Conservation (phyloP, 35 echinoderm and acorn worm genomes). For the Acanthaster planci region DNA sequence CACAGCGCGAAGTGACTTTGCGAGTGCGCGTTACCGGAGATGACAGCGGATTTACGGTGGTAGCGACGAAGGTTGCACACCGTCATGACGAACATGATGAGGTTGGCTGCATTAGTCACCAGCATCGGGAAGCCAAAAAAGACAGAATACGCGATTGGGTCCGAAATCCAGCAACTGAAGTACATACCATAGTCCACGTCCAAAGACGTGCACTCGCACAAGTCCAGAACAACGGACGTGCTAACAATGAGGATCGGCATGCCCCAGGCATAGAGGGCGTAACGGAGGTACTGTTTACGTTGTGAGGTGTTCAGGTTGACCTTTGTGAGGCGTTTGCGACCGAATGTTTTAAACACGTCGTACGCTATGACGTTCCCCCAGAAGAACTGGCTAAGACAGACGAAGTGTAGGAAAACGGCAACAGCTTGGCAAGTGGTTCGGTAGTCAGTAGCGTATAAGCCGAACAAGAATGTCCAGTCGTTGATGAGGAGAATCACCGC, state of each 20-base stretch:
- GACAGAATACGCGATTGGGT: conserved; percentile 52
- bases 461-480: conserved; percentile 53
- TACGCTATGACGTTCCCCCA: conserved; percentile 83
- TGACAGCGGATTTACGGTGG: not conserved
- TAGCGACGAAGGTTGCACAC: conserved; percentile 40
- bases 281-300: conserved; percentile 42
- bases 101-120: conserved; percentile 45
- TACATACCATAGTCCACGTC: conserved; percentile 70
- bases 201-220: conserved; percentile 51
- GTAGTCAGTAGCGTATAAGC: conserved; percentile 25
- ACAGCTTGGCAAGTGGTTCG: conserved; percentile 33
- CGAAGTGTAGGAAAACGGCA: conserved; percentile 76
- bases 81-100: conserved; percentile 52
- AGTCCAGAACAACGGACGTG: conserved; percentile 46
- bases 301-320: conserved; percentile 28
- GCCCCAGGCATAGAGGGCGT: conserved; percentile 73
- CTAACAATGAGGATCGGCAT: conserved; percentile 44
- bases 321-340: conserved; percentile 41
- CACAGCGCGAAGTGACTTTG: conserved; percentile 30
- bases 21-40: not conserved
- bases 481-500: conserved; percentile 41
- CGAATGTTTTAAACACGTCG: conserved; percentile 82
- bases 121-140: conserved; percentile 64
- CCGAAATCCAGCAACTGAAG: conserved; percentile 79
- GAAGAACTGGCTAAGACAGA: conserved; percentile 59